Percentiles rank a stretch among this genome's conserved stretches.
Evolutionary conservation across 2,113 vertebrate genomes (phyloP).

Genomic region (Upupa epops): DNA sequence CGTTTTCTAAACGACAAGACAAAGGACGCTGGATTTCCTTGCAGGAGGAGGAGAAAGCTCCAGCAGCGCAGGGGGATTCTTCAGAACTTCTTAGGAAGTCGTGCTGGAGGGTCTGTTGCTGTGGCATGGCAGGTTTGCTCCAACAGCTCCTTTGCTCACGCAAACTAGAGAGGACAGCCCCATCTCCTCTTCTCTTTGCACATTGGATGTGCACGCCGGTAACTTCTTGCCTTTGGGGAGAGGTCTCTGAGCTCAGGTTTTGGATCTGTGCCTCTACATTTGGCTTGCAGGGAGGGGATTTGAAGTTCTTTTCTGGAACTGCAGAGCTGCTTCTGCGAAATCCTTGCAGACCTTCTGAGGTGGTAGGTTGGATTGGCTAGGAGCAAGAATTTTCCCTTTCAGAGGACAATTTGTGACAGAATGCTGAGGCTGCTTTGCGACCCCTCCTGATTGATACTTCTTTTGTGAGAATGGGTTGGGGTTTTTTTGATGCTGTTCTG

Average conservation of each 20-base stretch:
- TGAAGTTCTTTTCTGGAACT: neutral
- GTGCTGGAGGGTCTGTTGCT: neutral
- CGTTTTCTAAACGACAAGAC: neutral
- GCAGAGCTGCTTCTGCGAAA: neutral
- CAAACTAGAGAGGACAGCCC: neutral
- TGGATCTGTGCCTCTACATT: neutral
- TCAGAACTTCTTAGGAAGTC: neutral
- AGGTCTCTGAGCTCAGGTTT: neutral
- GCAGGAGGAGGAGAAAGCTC: rapidly evolving
- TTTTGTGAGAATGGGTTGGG: neutral
- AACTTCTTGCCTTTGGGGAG: neutral
- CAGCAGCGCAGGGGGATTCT: neutral
- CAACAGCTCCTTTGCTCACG: neutral
- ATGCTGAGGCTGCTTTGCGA: neutral
- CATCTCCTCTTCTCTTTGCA: rapidly evolving
- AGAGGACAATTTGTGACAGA: neutral
- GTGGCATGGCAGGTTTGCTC: neutral
- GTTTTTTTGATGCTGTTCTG: neutral
- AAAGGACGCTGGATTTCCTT: neutral
- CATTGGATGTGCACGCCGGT: neutral
- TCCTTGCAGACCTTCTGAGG: neutral
- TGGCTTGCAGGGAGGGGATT: neutral
- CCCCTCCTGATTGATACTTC: rapidly evolving
- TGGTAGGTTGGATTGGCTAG: neutral
- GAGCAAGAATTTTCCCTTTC: neutral